phyloP scores from a whole-genome alignment of 92 coral and sea anemone genomes.

The Zoanthus solanderi region DNA sequence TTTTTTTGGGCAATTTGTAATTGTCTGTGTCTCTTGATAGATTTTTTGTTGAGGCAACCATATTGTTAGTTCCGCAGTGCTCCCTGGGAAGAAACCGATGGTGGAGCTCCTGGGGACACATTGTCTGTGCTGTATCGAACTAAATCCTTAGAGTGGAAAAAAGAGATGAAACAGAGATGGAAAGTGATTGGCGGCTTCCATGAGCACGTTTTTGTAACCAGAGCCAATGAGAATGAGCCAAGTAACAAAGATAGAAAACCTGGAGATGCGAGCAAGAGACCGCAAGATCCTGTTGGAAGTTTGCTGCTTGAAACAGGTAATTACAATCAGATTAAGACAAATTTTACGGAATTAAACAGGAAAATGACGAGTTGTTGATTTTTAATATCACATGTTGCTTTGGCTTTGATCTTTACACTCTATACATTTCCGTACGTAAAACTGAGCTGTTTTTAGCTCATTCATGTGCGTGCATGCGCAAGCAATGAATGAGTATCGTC shows the following conservation, averaged over 20 bases:
- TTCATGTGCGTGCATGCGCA: too few relatives aligned
- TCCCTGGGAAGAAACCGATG: slow-evolving; percentile 60
- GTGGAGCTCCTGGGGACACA: slow-evolving; percentile 70
- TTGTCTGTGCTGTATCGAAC: slow-evolving; percentile 83
- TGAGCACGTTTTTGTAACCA: slow-evolving; percentile 59
- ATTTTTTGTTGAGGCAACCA: neutral
- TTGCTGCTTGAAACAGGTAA: slow-evolving; percentile 37
- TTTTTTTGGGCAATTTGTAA: neutral
- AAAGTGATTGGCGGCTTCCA: slow-evolving; percentile 62
- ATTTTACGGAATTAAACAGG: too few relatives aligned
- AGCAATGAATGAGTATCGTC: too few relatives aligned
- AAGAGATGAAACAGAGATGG: slow-evolving; percentile 65
- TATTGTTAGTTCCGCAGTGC: slow-evolving; percentile 67
- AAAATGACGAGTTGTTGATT: too few relatives aligned
- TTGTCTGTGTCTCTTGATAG: neutral
- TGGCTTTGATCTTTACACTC: too few relatives aligned
- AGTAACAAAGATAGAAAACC: neutral
- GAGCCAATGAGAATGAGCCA: slow-evolving; percentile 3
- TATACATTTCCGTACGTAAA: too few relatives aligned
- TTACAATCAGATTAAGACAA: neutral
- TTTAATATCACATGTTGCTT: too few relatives aligned
- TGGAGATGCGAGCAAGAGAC: neutral
- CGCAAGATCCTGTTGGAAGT: slow-evolving; percentile 25
- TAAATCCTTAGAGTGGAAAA: slow-evolving; percentile 83
- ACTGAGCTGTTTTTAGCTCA: too few relatives aligned